A percentile compares a stretch with the other conserved stretches of the same genome.
phyloP scores from a whole-genome alignment of 2,888 invertebrate genomes.

The Chaetogeoica ovagalla region DNA sequence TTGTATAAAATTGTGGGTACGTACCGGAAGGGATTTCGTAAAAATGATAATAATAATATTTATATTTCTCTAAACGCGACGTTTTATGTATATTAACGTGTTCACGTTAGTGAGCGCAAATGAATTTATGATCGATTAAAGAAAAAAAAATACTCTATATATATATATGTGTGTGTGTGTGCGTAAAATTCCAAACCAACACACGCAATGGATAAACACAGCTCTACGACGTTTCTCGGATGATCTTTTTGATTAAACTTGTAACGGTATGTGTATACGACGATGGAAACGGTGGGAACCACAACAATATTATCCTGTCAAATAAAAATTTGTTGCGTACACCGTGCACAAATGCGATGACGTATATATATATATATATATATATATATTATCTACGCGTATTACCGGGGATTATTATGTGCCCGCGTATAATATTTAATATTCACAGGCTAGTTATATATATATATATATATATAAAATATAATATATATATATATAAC shows the following conservation, averaged over 20 bases:
- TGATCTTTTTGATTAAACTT: background rate
- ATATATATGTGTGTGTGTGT: too few relatives aligned
- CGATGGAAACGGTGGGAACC: background rate
- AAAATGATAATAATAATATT: slow-evolving; percentile 13
- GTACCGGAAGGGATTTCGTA: slow-evolving; percentile 44
- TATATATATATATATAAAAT: too few relatives aligned
- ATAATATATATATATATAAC: too few relatives aligned
- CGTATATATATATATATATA: slow-evolving; percentile 1
- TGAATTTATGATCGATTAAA: slow-evolving; percentile 43
- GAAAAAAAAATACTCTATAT: too few relatives aligned
- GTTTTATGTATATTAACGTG: too few relatives aligned
- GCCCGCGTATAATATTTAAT: too few relatives aligned
- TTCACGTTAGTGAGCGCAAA: slow-evolving; percentile 26
- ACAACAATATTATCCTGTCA: slow-evolving; percentile 17
- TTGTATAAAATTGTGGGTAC: slow-evolving; percentile 15
- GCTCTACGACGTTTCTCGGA: background rate
- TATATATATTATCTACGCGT: background rate
- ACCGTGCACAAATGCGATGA: background rate
- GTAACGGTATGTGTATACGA: background rate
- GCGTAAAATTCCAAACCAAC: background rate
- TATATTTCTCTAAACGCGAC: slow-evolving; percentile 29
- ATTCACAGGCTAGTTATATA: too few relatives aligned
- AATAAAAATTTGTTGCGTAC: slow-evolving; percentile 19
- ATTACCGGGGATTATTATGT: too few relatives aligned
- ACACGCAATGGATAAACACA: background rate